Conservation (phyloP, 2,113 vertebrate species). For the Thunnus thynnus region DNA sequence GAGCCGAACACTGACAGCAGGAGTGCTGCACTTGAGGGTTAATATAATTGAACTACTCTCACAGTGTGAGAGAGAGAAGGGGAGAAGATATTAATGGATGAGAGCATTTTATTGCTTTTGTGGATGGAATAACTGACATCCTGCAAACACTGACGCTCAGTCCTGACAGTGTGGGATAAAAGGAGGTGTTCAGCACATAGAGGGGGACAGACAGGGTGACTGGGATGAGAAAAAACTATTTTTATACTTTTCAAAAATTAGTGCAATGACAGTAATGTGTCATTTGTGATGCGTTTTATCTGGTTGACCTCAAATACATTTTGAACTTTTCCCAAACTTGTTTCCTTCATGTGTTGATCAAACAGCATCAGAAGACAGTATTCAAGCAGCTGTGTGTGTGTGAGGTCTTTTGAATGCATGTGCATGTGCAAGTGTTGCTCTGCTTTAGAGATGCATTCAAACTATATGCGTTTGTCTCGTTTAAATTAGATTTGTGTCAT, state of each 20-base stretch:
- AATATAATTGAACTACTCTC: slow-evolving; percentile 41
- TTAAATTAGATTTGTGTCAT: not conserved
- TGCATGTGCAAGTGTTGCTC: not conserved
- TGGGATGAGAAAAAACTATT: slow-evolving; percentile 22
- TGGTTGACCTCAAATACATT: slow-evolving; percentile 30
- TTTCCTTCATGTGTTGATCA: slow-evolving; percentile 39
- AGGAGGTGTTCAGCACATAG: slow-evolving; percentile 20
- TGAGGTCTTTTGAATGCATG: not conserved
- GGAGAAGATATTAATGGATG: slow-evolving; percentile 17
- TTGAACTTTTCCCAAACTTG: slow-evolving; percentile 23
- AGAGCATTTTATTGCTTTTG: slow-evolving; percentile 23
- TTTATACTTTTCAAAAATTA: slow-evolving; percentile 38
- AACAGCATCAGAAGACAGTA: slow-evolving; percentile 11
- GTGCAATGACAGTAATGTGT: slow-evolving; percentile 20
- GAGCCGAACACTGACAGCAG: slow-evolving; percentile 38
- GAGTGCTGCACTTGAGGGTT: slow-evolving; percentile 21
- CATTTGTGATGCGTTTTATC: slow-evolving; percentile 26
- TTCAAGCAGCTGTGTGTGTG: slow-evolving; percentile 5
- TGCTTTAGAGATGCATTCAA: slow-evolving; percentile 19
- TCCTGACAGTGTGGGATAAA: slow-evolving; percentile 31
- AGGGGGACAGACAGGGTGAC: slow-evolving; percentile 6
- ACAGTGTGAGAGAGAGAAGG: not conserved
- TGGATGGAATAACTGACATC: slow-evolving; percentile 33
- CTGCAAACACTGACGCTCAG: slow-evolving; percentile 15
- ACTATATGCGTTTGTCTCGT: not conserved